Percentiles rank a stretch among this genome's conserved stretches.
These are phyloP conservation scores for Hemithea aestivaria DNA, from an alignment of 2,888 invertebrate genomes.

Conservation along the genomic window DNA sequence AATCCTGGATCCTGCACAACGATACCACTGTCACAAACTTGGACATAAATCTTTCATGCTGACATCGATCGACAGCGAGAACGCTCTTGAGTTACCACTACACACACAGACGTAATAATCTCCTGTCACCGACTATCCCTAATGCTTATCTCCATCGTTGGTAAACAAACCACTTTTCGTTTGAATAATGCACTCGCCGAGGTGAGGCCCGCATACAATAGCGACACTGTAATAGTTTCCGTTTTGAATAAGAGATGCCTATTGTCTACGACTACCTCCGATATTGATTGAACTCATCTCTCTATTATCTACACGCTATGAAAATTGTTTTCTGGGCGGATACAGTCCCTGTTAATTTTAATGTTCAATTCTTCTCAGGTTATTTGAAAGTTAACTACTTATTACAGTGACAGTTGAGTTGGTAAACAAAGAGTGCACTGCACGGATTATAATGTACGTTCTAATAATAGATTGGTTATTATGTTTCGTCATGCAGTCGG, in stretches of 20 bases:
- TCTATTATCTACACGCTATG: slow-evolving; percentile 45
- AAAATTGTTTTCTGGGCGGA: slow-evolving; percentile 53
- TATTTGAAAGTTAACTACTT: slow-evolving; percentile 30
- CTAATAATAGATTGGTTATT: slow-evolving; percentile 53
- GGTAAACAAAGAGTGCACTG: slow-evolving; percentile 48
- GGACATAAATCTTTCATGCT: slow-evolving; percentile 69
- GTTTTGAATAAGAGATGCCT: slow-evolving; percentile 72
- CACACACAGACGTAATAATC: slow-evolving; percentile 43
- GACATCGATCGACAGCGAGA: slow-evolving; percentile 59
- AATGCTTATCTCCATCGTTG: slow-evolving; percentile 55
- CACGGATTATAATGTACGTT: slow-evolving; percentile 56
- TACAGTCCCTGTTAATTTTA: slow-evolving; percentile 38
- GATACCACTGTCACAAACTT: slow-evolving; percentile 61
- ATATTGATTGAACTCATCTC: slow-evolving; percentile 72
- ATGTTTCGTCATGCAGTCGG: slow-evolving; percentile 54
- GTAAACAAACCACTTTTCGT: slow-evolving; percentile 73
- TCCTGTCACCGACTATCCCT: slow-evolving; percentile 46
- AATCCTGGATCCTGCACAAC: slow-evolving; percentile 61
- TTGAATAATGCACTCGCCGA: slow-evolving; percentile 70
- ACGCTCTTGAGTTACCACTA: slow-evolving; percentile 45
- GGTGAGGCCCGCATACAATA: slow-evolving; percentile 73
- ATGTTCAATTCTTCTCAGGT: slow-evolving; percentile 26
- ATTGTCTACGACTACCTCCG: slow-evolving; percentile 73
- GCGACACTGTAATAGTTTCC: slow-evolving; percentile 74
- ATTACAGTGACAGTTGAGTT: slow-evolving; percentile 20